Evolutionary conservation across 2,888 invertebrate genomes (phyloP), one percentile per base, ranked within the genome.

Genomic region (Torymus auratus): DNA sequence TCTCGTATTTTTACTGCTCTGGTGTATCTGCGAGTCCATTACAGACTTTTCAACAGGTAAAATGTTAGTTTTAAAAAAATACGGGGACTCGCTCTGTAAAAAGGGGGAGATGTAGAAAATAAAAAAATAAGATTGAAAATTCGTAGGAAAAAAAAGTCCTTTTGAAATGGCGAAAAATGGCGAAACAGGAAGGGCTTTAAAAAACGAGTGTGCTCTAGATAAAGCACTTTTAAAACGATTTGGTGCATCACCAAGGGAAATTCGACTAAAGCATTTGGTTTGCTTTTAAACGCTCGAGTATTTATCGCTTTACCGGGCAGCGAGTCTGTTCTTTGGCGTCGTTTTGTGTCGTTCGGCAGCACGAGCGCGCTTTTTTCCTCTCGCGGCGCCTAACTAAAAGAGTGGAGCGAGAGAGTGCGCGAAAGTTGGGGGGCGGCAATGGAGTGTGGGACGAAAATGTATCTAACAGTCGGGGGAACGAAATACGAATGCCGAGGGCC

Each of bases 201-300:
- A 71, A 76, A 72, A 69, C 76, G 76, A 50, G 56, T 53, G 72
- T 58, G 73, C 53, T 75, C 74, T 41, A 77, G 69, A 75, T 79
- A 69, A 52, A 82, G 76, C 82, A 73, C 82, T 82, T 82, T 79
- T 82, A 82, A 82, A 82, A 73, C 79, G 82, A 82, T 82, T 82
- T 68, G 78, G 73, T 77, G 79, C 72, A 79, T 68, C 75, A 73
- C 58, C 76, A 67, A 55, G 77, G 76, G 72, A 82, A 82, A 79
- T 79, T 82, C 79, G 75, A 79, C 73, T 60, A 84, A 83, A 84
- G 84, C 84, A 79, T 81, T 78, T 80, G 80, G 79, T 79, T 86
- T 84, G 81, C 88, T 88, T 88, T 90, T 90, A 88, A 90, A 89
- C 88, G 88, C 86, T 81, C 86, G 86, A 86, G 86, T 89, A 89